These are phyloP conservation scores for Nestor notabilis DNA, from an alignment of 2,113 vertebrate species.

Conservation along the genomic window DNA sequence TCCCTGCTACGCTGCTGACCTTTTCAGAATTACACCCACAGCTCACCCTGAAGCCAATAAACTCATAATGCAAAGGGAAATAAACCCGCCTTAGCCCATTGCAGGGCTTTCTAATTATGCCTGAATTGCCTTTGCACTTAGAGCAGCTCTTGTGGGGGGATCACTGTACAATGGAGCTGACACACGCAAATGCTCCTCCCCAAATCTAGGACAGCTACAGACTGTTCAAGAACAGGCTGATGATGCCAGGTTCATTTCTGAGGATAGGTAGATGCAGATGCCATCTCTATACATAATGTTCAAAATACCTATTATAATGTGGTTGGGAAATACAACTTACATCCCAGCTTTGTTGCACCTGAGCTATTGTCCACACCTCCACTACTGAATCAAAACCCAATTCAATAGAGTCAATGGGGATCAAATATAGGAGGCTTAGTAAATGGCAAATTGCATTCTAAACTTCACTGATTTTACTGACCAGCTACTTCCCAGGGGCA, in stretches of 20 bases:
- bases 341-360: neutral
- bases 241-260: neutral
- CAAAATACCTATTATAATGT: neutral
- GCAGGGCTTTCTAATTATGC: neutral
- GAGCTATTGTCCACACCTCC: neutral
- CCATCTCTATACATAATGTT: neutral
- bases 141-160: neutral
- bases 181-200: neutral
- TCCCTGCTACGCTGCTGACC: neutral
- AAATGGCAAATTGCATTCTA: neutral
- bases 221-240: neutral
- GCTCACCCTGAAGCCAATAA: constrained; percentile 28
- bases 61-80: neutral
- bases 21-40: constrained; percentile 53
- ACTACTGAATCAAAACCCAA: neutral
- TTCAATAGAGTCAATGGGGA: neutral
- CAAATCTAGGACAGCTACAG: neutral
- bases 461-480: neutral
- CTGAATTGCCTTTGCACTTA: neutral
- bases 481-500: neutral
- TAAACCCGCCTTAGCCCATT: neutral
- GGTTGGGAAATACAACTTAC: neutral
- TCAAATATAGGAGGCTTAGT: neutral
- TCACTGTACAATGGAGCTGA: neutral
- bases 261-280: neutral